A percentile compares a stretch with the other conserved stretches of the same genome.
Evolutionary conservation across 2,113 vertebrate species (phyloP).

Genomic region (Ancistrus triradiatus): DNA sequence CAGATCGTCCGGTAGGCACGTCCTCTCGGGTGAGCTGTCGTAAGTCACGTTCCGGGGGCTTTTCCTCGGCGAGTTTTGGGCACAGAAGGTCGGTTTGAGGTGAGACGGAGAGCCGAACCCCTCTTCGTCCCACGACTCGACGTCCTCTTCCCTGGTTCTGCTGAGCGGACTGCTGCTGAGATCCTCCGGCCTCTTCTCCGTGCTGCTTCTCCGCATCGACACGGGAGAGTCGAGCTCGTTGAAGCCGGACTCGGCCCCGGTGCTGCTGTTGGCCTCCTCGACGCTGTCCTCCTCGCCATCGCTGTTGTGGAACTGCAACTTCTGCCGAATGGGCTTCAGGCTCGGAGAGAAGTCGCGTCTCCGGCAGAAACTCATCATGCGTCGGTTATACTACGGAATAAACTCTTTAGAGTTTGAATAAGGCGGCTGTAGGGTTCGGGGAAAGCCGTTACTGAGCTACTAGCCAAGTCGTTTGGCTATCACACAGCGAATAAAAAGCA

Average conservation of each 20-base stretch:
- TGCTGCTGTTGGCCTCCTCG: slow-evolving; percentile 85
- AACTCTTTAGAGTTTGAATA: background rate
- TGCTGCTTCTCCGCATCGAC: slow-evolving; percentile 59
- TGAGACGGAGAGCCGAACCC: slow-evolving; percentile 80
- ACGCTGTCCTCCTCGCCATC: slow-evolving; percentile 84
- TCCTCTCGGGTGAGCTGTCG: slow-evolving; percentile 51
- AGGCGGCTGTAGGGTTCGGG: no score
- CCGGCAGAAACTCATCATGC: slow-evolving; percentile 63
- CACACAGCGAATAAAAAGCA: background rate
- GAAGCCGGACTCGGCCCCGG: slow-evolving; percentile 88
- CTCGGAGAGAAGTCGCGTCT: slow-evolving; percentile 59
- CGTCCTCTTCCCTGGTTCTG: slow-evolving; percentile 66
- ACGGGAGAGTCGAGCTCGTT: slow-evolving; percentile 87
- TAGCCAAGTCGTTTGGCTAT: slow-evolving; percentile 16
- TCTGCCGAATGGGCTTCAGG: slow-evolving; percentile 72
- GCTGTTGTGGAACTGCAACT: slow-evolving; percentile 77
- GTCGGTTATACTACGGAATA: background rate
- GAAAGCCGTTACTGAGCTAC: background rate
- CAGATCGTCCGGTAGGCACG: slow-evolving; percentile 49
- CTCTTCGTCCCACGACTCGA: slow-evolving; percentile 81
- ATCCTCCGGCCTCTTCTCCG: slow-evolving; percentile 58
- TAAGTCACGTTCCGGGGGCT: slow-evolving; percentile 52
- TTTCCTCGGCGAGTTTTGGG: slow-evolving; percentile 71
- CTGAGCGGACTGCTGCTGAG: slow-evolving; percentile 57
- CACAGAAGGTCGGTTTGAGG: slow-evolving; percentile 63